Percentiles rank a stretch among this genome's conserved stretches.
Evolutionary conservation across 2,797 vertebrate species (phyloP).

Genomic region (Trichosurus vulpecula): DNA sequence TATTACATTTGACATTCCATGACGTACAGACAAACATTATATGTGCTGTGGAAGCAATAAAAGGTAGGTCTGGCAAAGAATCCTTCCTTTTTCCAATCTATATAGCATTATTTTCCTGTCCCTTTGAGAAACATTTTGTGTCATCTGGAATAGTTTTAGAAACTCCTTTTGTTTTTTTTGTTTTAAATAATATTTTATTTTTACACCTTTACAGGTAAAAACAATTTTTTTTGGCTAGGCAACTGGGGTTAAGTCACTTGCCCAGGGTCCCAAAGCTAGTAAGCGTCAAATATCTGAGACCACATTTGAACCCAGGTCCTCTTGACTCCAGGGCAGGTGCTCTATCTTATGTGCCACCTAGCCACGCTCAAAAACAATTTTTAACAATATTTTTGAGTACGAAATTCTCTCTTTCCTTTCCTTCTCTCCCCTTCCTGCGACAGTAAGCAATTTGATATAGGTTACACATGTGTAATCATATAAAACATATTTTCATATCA

Average conservation of each 20-base stretch:
- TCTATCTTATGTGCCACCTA: too few relatives aligned
- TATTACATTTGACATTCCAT: not conserved
- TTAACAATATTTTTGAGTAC: not conserved
- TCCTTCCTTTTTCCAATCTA: not conserved
- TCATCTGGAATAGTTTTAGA: not conserved
- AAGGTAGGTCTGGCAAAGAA: not conserved
- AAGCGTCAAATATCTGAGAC: too few relatives aligned
- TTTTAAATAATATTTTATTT: not conserved
- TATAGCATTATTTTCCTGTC: not conserved
- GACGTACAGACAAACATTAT: not conserved
- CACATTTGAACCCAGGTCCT: too few relatives aligned
- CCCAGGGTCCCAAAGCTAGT: too few relatives aligned
- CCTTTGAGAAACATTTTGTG: not conserved
- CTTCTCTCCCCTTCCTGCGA: too few relatives aligned
- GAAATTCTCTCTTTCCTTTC: not conserved
- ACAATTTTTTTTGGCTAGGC: not conserved
- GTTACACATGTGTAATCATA: not conserved
- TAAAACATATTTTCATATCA: not conserved
- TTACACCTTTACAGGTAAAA: not conserved
- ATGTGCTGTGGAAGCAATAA: not conserved
- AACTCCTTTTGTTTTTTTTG: not conserved
- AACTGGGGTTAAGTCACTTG: too few relatives aligned
- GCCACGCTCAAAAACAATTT: not conserved
- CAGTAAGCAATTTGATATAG: not conserved
- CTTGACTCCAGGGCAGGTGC: too few relatives aligned